Percentiles rank a stretch among this genome's conserved stretches.
Evolutionary conservation across 2,888 invertebrate species (phyloP).

Genomic region (Cheilosia grossa): DNA sequence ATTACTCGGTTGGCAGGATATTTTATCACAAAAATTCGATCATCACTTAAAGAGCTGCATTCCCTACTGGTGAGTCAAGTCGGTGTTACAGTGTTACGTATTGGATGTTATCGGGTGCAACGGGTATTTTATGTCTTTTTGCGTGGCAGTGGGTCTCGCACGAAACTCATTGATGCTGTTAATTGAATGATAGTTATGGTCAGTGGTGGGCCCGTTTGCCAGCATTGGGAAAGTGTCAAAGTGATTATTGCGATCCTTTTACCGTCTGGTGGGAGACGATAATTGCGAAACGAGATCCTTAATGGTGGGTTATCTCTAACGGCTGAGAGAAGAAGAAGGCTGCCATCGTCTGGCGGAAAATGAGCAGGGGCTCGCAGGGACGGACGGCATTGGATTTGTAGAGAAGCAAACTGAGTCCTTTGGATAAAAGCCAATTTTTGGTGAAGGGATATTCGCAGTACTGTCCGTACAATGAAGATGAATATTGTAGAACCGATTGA

Average conservation of each 20-base stretch:
- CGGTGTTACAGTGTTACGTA: slow-evolving; percentile 25
- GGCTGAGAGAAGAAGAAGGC: not conserved
- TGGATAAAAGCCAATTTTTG: too few relatives aligned
- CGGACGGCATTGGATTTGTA: too few relatives aligned
- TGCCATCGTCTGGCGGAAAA: not conserved
- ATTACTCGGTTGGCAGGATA: slow-evolving; percentile 21
- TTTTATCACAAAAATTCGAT: slow-evolving; percentile 24
- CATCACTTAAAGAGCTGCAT: slow-evolving; percentile 19
- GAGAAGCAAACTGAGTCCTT: too few relatives aligned
- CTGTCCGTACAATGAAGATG: too few relatives aligned
- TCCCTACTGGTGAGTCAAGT: slow-evolving; percentile 9
- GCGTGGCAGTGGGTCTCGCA: not conserved
- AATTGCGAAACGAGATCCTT: slow-evolving; percentile 33
- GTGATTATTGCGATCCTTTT: slow-evolving; percentile 29
- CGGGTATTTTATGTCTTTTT: slow-evolving; percentile 31
- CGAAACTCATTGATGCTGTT: slow-evolving; percentile 41
- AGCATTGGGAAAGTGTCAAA: slow-evolving; percentile 36
- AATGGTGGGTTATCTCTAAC: slow-evolving; percentile 7
- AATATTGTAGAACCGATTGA: too few relatives aligned
- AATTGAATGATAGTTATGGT: slow-evolving; percentile 31
- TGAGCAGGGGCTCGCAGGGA: too few relatives aligned
- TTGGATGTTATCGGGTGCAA: slow-evolving; percentile 16
- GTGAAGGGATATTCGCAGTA: too few relatives aligned
- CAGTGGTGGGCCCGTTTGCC: not conserved
- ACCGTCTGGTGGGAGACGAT: not conserved